Percentiles rank a stretch among this genome's conserved stretches.
These are phyloP conservation scores for Ptychodera flava DNA, from an alignment of 35 echinoderm and acorn worm species.

Conservation along the genomic window DNA sequence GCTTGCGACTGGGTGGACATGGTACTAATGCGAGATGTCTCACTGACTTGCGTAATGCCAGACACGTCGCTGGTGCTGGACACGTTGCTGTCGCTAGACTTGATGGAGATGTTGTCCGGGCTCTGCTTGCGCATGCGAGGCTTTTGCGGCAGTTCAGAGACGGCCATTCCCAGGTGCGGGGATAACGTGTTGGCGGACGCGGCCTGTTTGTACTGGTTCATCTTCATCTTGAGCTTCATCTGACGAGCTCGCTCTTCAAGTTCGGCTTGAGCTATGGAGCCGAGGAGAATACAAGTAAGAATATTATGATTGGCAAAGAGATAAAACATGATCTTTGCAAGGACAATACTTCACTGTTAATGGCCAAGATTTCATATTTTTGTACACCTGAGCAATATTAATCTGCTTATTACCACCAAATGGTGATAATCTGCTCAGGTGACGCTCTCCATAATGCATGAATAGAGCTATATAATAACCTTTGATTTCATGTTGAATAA, in stretches of 20 bases:
- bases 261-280: constrained; percentile 52
- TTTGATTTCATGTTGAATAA: too few relatives aligned
- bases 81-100: constrained; percentile 95
- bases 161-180: constrained; percentile 38
- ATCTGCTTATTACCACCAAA: neutral
- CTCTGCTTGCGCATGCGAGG: constrained; percentile 80
- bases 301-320: too few relatives aligned
- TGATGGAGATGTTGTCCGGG: constrained; percentile 97
- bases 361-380: too few relatives aligned
- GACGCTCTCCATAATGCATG: too few relatives aligned
- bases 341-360: too few relatives aligned
- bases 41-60: constrained; percentile 83
- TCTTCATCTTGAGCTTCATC: constrained; percentile 95
- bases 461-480: too few relatives aligned
- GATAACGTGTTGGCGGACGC: constrained; percentile 69
- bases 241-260: constrained; percentile 87
- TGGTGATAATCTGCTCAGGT: too few relatives aligned
- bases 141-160: neutral
- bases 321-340: too few relatives aligned
- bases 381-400: neutral
- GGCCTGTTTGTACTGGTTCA: constrained; percentile 92
- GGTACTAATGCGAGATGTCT: constrained; percentile 70
- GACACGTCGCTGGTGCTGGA: constrained; percentile 97
- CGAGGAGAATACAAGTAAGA: neutral
- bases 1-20: constrained; percentile 64